A percentile compares a stretch with the other conserved stretches of the same genome.
These are phyloP conservation scores for Lepus americanus DNA, from an alignment of 2,113 vertebrate genomes.

Conservation along the genomic window DNA sequence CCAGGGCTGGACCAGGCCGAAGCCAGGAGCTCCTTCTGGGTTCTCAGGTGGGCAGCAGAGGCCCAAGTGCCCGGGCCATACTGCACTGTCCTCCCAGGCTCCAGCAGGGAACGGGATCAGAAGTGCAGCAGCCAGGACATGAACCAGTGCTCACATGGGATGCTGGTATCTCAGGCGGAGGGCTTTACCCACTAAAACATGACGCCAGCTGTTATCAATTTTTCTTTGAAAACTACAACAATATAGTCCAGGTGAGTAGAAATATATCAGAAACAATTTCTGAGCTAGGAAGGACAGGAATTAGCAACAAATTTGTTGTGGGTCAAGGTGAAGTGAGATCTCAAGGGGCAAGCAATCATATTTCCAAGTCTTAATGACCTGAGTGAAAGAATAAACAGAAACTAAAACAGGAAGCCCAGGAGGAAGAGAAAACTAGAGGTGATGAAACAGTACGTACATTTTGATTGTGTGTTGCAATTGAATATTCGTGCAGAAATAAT, in stretches of 20 bases:
- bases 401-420: neutral
- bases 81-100: too few species aligned
- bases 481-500: neutral
- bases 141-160: neutral
- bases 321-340: neutral
- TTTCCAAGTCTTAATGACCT: neutral
- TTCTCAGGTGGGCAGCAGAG: too few species aligned
- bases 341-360: neutral
- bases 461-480: neutral
- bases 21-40: too few species aligned
- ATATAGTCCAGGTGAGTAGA: neutral
- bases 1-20: too few species aligned
- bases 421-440: neutral
- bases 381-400: neutral
- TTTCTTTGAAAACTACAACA: neutral
- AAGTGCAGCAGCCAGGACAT: neutral
- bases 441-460: neutral
- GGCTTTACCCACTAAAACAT: too few species aligned
- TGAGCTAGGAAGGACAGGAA: neutral
- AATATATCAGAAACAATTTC: neutral
- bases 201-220: too few species aligned
- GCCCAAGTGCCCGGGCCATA: too few species aligned
- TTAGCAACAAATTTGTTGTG: neutral
- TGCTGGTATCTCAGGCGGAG: too few species aligned
- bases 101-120: too few species aligned